These are phyloP conservation scores for Morpho deidamia DNA, from an alignment of 2,888 invertebrate species.

Conservation along the genomic window DNA sequence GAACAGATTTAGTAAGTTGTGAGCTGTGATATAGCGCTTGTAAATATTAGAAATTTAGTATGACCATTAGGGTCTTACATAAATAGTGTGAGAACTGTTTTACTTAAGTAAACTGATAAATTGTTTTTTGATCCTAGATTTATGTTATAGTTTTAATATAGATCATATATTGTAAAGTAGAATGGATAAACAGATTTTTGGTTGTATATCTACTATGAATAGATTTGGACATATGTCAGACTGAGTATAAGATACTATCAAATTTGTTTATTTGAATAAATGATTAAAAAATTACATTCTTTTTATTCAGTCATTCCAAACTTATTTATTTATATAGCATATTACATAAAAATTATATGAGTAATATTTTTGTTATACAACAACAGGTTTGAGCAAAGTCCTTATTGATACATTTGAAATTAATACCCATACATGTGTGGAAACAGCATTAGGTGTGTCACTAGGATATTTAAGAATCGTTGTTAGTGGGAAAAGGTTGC, in stretches of 20 bases:
- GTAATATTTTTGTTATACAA: neutral
- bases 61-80: slow-evolving; percentile 7
- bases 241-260: slow-evolving; percentile 71
- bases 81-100: neutral
- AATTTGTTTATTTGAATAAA: slow-evolving; percentile 66
- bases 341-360: neutral
- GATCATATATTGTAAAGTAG: too few species aligned
- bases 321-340: neutral
- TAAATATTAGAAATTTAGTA: slow-evolving; percentile 38
- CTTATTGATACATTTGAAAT: slow-evolving; percentile 65
- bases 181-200: slow-evolving; percentile 41
- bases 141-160: slow-evolving; percentile 7
- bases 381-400: slow-evolving; percentile 55
- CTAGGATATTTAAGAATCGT: slow-evolving; percentile 62
- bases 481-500: slow-evolving; percentile 59
- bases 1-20: slow-evolving; percentile 46
- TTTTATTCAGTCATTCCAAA: slow-evolving; percentile 13
- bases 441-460: slow-evolving; percentile 60
- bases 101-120: slow-evolving; percentile 1
- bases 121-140: slow-evolving; percentile 9
- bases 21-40: slow-evolving; percentile 75
- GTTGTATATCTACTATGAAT: slow-evolving; percentile 57
- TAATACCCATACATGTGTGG: slow-evolving; percentile 66
- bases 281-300: slow-evolving; percentile 31
- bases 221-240: slow-evolving; percentile 58